Base-by-base conservation (phyloP, 2,797 vertebrate genomes). In the Falco novaeseelandiae region DNA sequence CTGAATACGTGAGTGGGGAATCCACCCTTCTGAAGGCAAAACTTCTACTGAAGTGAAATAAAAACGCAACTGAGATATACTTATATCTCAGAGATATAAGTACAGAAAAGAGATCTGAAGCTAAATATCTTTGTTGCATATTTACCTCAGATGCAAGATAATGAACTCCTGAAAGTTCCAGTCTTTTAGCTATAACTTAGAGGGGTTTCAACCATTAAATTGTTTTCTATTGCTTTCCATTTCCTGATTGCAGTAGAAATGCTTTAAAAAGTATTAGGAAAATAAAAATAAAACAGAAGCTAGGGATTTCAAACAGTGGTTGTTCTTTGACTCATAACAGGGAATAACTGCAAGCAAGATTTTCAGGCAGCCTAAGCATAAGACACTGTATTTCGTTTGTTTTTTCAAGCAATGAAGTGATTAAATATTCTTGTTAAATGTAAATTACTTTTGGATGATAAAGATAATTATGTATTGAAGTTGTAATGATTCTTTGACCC, bases 371-470 rank as follows among this genome's bases (percentile, higher is more conserved):
- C 87, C 61, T 79, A 86, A 55, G 21, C 65, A 89, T 87, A 74
- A 81, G 71, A 46, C 21, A 26, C 25, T 61, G 4, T 23, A 46
- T 86, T 95, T 74, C 3, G 59, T 92, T 94, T 96, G 83, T 30
- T 30, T 74, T 73, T 84, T 93, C 54, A 72, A 82, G 51, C 54
- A 91, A 88, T 49, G 30, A 70, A 89, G 18, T 91, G 40, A 95
- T 83, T 95, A 94, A 96, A 95, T 87, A 70, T 81, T 96, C 93
- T 83, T 96, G 34, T 89, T 78, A 92, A 97, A 94, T 89, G 26
- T 38, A 89, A 95, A 96, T 94, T 94, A 71, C 25, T 93, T 97
- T 87, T 42, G 27, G 58, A 90, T 59, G 2, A 83, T 94, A 29
- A 81, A 94, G 67, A 85, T 72, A 82, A 81, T 71, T 93, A 57